Conservation (phyloP, 1,140 invertebrate species). For the Zaprionus tsacasi region DNA sequence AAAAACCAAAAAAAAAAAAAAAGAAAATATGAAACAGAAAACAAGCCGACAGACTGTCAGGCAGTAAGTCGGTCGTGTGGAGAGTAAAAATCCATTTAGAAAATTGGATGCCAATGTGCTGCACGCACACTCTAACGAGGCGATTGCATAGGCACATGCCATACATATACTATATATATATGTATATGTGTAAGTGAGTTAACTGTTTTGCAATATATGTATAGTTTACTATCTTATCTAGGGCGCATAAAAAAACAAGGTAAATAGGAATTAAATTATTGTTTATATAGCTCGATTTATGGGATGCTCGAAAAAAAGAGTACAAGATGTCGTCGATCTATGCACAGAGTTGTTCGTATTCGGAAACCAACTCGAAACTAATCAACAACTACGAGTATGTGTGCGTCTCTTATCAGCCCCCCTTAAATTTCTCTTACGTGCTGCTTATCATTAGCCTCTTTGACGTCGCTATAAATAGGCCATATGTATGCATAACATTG, state of each 20-base stretch:
- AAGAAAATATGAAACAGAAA: neutral
- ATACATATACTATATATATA: conserved; percentile 23
- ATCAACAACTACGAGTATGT: conserved; percentile 11
- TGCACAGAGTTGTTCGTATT: neutral
- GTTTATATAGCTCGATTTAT: conserved; percentile 56
- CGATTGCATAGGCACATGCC: conserved; percentile 11
- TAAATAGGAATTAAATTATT: conserved; percentile 25
- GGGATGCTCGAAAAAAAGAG: conserved; percentile 43
- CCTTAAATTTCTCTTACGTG: conserved; percentile 26
- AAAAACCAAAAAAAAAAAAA: conserved; percentile 34
- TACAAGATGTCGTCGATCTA: neutral
- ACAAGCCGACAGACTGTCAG: conserved; percentile 12
- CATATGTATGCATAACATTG: conserved; percentile 35
- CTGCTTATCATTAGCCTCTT: conserved; percentile 48
- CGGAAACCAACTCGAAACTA: neutral
- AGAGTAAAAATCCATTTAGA: conserved; percentile 55
- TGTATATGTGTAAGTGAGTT: conserved; percentile 14
- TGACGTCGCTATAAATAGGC: conserved; percentile 32
- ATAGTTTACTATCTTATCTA: conserved; percentile 59
- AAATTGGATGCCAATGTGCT: conserved; percentile 58
- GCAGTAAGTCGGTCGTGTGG: conserved; percentile 9
- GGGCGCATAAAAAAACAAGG: conserved; percentile 12
- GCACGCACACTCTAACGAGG: conserved; percentile 35
- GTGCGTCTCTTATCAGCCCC: conserved; percentile 44
- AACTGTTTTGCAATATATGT: conserved; percentile 16